Percentiles rank a stretch among this genome's conserved stretches.
phyloP scores from a whole-genome alignment of 2,113 vertebrate species.

The Serinus canaria region DNA sequence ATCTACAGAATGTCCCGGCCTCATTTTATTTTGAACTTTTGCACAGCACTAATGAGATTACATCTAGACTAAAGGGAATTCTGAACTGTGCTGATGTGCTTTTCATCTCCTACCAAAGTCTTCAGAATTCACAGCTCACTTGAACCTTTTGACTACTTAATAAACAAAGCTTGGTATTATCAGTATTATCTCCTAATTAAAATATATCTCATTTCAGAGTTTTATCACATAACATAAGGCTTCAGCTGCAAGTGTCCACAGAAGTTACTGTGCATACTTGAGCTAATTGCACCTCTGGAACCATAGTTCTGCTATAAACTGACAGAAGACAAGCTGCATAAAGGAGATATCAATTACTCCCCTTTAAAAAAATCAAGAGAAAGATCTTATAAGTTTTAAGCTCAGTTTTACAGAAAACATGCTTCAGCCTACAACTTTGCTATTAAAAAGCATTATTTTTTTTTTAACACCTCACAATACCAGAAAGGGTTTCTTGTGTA shows the following conservation, averaged over 20 bases:
- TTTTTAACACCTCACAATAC: not conserved
- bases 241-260: constrained; percentile 54
- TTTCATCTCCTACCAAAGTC: constrained; percentile 54
- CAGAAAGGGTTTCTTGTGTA: not conserved
- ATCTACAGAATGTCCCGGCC: not conserved
- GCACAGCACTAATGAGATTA: not conserved
- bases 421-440: not conserved
- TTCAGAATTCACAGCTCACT: constrained; percentile 69
- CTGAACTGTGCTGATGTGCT: not conserved
- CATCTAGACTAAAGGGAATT: not conserved
- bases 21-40: not conserved
- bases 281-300: constrained; percentile 52
- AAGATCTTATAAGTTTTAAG: not conserved
- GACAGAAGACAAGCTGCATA: not conserved
- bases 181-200: constrained; percentile 71
- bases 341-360: not conserved
- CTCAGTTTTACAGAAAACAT: not conserved
- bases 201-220: constrained; percentile 65
- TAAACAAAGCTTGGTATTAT: constrained; percentile 71
- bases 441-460: not conserved
- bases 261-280: constrained; percentile 34
- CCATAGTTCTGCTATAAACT: constrained; percentile 15
- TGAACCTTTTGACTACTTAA: constrained; percentile 68
- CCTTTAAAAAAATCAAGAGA: not conserved
- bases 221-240: constrained; percentile 62